Conservation (phyloP, 2,113 vertebrate genomes). For the Charadrius vociferus region DNA sequence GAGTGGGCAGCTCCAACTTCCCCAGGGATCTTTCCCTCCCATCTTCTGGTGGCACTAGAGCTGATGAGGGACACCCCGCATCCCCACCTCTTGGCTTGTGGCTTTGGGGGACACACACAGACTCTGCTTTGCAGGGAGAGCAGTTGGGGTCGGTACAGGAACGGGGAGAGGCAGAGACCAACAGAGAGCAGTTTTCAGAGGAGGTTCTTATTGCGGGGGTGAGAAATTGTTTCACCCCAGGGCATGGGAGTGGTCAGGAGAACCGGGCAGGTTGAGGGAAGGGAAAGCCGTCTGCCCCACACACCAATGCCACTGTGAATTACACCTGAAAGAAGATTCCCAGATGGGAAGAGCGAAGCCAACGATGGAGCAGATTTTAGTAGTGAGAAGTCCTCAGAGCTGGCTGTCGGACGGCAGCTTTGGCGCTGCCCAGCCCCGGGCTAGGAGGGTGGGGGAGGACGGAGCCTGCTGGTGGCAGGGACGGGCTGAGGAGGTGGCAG, state of each 20-base stretch:
- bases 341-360: neutral
- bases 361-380: neutral
- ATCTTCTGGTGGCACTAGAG: neutral
- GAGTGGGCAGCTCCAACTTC: neutral
- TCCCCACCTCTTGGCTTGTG: rapidly evolving
- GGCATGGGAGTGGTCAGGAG: neutral
- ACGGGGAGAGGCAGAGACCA: neutral
- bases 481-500: neutral
- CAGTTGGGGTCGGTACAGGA: neutral
- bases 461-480: neutral
- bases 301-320: neutral
- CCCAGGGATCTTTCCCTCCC: neutral
- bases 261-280: neutral
- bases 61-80: neutral
- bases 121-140: neutral
- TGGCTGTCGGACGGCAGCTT: neutral
- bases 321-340: neutral
- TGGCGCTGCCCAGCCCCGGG: neutral
- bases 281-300: neutral
- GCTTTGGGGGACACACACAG: neutral
- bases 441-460: neutral
- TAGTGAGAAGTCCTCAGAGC: neutral
- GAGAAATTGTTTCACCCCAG: neutral
- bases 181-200: neutral
- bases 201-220: neutral